Evolutionary conservation across 2,888 invertebrate genomes (phyloP).

Genomic region (Uloborus plumipes): DNA sequence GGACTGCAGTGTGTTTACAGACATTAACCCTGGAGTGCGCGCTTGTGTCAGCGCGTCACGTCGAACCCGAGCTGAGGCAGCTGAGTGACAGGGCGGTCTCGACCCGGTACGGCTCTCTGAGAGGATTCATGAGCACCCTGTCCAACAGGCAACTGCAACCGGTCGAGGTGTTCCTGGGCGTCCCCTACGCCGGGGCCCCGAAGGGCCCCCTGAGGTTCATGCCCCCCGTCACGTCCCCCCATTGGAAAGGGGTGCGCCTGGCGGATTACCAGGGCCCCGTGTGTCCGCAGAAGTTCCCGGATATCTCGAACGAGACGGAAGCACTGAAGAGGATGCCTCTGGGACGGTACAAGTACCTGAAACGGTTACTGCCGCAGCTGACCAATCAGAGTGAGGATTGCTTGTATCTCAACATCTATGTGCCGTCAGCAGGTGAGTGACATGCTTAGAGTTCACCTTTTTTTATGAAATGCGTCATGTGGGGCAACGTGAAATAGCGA

Average conservation of each 20-base stretch:
- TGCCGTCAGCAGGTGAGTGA: slow-evolving; percentile 89
- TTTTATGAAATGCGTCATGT: too few relatives aligned
- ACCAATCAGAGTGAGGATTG: slow-evolving; percentile 97
- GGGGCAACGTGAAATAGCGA: too few relatives aligned
- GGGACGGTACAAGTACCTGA: slow-evolving; percentile 71
- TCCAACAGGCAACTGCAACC: slow-evolving; percentile 76
- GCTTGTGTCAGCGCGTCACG: slow-evolving; percentile 25
- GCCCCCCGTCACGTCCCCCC: too few relatives aligned
- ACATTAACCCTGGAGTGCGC: slow-evolving; percentile 34
- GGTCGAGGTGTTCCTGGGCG: slow-evolving; percentile 85
- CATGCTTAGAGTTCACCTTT: too few relatives aligned
- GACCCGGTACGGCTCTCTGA: slow-evolving; percentile 71
- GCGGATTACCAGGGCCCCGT: slow-evolving; percentile 69
- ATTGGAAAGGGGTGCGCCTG: slow-evolving; percentile 70
- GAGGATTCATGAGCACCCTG: slow-evolving; percentile 68
- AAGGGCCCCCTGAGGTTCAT: slow-evolving; percentile 71
- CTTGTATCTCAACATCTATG: slow-evolving; percentile 94
- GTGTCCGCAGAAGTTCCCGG: slow-evolving; percentile 71
- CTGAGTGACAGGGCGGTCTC: slow-evolving; percentile 68
- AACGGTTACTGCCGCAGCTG: slow-evolving; percentile 74
- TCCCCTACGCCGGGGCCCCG: slow-evolving; percentile 72
- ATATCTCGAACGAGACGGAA: slow-evolving; percentile 68
- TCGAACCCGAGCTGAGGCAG: slow-evolving; percentile 49
- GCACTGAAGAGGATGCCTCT: slow-evolving; percentile 70
- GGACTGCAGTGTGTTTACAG: slow-evolving; percentile 21